A percentile compares a stretch with the other conserved stretches of the same genome.
phyloP scores from a whole-genome alignment of 2,888 invertebrate genomes.

The Xanthia togata region DNA sequence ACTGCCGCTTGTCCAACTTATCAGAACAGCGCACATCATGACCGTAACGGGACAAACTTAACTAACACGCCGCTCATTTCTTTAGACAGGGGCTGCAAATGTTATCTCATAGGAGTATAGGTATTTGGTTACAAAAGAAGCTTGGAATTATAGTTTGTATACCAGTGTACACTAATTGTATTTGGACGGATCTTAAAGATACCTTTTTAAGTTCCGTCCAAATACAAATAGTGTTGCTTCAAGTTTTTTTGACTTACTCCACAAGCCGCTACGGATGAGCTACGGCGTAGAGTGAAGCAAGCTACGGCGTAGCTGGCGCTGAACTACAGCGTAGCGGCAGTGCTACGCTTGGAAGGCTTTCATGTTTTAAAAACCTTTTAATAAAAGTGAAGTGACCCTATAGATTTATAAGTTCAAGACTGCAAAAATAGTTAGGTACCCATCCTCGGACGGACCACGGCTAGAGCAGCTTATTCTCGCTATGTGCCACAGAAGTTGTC shows the following conservation, averaged over 20 bases:
- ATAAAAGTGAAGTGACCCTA: not conserved
- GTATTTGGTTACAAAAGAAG: not conserved
- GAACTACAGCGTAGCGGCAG: conserved; percentile 1
- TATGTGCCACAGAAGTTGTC: not conserved
- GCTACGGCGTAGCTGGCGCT: conserved; percentile 3
- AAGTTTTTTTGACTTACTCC: too few species aligned
- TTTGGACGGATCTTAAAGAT: too few species aligned
- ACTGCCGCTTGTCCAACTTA: conserved; percentile 25
- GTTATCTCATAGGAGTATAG: not conserved
- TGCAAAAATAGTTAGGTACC: too few species aligned
- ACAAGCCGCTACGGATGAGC: too few species aligned
- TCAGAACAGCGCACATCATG: conserved; percentile 9
- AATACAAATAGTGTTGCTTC: too few species aligned
- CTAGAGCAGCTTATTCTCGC: not conserved
- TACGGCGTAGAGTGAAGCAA: too few species aligned
- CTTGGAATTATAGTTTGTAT: not conserved
- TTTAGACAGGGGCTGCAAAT: not conserved
- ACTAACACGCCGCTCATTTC: conserved; percentile 1
- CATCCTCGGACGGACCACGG: not conserved
- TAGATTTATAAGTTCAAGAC: not conserved
- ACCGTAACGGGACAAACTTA: conserved; percentile 15
- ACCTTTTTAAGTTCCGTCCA: too few species aligned
- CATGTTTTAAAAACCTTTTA: too few species aligned
- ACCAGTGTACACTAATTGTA: too few species aligned
- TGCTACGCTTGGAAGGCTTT: not conserved